Base-by-base conservation (phyloP, 2,888 invertebrate species). In the Trissolcus japonicus region DNA sequence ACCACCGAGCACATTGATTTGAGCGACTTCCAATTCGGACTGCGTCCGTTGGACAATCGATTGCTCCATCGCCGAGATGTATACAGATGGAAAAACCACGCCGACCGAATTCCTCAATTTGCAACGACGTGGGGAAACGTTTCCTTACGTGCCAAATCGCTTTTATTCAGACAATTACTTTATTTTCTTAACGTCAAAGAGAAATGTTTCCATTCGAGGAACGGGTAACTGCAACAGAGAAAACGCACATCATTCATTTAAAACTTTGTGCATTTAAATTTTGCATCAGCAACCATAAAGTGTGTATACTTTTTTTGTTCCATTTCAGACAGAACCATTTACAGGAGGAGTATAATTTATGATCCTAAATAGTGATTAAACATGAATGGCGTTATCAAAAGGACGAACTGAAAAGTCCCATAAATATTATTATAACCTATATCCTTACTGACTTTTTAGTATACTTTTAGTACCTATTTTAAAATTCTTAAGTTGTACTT, bases 31-130 rank as follows among this genome's bases (percentile, higher is more conserved):
- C 55, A 50, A 61, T 74, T 67, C 62, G 62, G 66, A 62, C 51
- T 67, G 67, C 75, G 67, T 53, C 67, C 57, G 75, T 48, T 61
- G 54, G 65, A 69, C 65, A 65, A 75, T 75, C 75, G 75, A 75
- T 69, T 55, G 60, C 68, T 56, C 48, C 40, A 51, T 29, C 21
- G 53, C 46, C 40, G 56, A 63, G 63, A 69, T 25, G 50, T 46
- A 46, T 14, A 16, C n/a, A 7, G n/a, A 46, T 46, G 46, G 16
- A n/a, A 25, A 53, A 46, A 60, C 40, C 48, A 9, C 35, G 4
- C 35, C 14, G 19, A 43, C 16, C 19, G 53, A 60, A 63, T 57
- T 72, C 29, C 40, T 65, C 56, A 25, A 59, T 72, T 72, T 53
- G 59, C 54, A 59, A 57, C 67, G 53, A 60, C 35, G 35, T 46